These are phyloP conservation scores for Argyresthia albistria DNA, from an alignment of 2,888 invertebrate species.

Conservation along the genomic window DNA sequence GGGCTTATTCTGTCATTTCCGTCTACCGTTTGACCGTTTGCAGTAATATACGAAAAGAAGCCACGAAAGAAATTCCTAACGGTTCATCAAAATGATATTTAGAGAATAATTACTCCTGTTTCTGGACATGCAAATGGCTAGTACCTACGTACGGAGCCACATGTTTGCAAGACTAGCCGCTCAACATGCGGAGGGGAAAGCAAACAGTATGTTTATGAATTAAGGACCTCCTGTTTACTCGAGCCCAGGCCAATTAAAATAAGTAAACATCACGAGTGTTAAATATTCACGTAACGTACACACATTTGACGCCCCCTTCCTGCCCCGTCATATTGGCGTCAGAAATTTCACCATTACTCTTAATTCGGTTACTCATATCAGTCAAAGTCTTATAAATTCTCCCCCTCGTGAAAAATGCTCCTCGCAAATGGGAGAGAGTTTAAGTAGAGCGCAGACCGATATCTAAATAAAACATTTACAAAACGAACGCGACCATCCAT, in stretches of 20 bases:
- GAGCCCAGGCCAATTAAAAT: constrained; percentile 23
- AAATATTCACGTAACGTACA: constrained; percentile 35
- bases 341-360: not conserved
- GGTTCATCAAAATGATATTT: too few relatives aligned
- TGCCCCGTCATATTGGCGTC: not conserved
- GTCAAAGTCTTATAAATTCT: not conserved
- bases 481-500: too few relatives aligned
- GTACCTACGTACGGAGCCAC: not conserved
- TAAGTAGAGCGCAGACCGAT: too few relatives aligned
- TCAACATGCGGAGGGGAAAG: constrained; percentile 6
- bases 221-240: constrained; percentile 19
- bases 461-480: too few relatives aligned
- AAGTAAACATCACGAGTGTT: constrained; percentile 20
- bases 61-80: too few relatives aligned
- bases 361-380: not conserved
- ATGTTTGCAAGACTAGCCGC: constrained; percentile 1
- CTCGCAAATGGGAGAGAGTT: too few relatives aligned
- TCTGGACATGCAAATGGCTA: too few relatives aligned
- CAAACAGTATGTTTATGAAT: constrained; percentile 18
- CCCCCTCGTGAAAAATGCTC: not conserved
- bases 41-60: too few relatives aligned
- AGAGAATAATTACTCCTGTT: too few relatives aligned
- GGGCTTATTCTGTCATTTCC: too few relatives aligned
- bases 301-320: not conserved
- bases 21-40: too few relatives aligned